Base-by-base conservation (phyloP, 2,797 vertebrate species). In the Pangasius mekongensis region DNA sequence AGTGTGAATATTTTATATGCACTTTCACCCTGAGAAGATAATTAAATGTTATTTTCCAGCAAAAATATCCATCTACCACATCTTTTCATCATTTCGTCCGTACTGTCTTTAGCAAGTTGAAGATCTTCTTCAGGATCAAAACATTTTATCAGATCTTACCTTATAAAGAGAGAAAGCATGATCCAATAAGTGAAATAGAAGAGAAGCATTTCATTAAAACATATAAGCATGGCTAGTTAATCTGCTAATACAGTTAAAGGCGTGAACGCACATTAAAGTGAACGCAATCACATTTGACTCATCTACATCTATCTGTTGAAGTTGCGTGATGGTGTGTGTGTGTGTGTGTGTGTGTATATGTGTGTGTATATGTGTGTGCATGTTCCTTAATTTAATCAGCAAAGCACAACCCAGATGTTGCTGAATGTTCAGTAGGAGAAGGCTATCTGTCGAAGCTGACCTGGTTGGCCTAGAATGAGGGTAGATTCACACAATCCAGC, bases 1-100 rank as follows among this genome's bases (percentile, higher is more conserved):
- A 9, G 36, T 87, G 86, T 92, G 71, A 92, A 93, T 93, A 92
- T 91, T 93, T 92, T 64, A 92, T 87, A 78, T 90, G 74, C 43
- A 78, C 67, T 91, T 87, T 92, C 36, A 43, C 89, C 81, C 86
- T 7, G 7, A 36, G 74, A 52, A 85, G 90, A 91, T 66, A 69
- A 92, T 92, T 87, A 84, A 91, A 78, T 58, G 1, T 16, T 14
- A 0, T 85, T 90, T 91, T 88, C 88, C 27, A 83, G 82, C 66
- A 36, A 81, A 85, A 78, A 87, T 47, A 73, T 73, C 18, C 10
- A 54, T 30, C 27, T 30, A 52, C 7, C 16, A 33, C 43, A 83
- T 64, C 11, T 39, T 62, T 62, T 43, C 3, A 80, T 13, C 24
- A 60, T 13, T 69, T 69, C 2, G 1, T 54, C 24, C 36, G 1